A percentile compares a stretch with the other conserved stretches of the same genome.
phyloP scores from a whole-genome alignment of 2,888 invertebrate species.

The Leuctra nigra region DNA sequence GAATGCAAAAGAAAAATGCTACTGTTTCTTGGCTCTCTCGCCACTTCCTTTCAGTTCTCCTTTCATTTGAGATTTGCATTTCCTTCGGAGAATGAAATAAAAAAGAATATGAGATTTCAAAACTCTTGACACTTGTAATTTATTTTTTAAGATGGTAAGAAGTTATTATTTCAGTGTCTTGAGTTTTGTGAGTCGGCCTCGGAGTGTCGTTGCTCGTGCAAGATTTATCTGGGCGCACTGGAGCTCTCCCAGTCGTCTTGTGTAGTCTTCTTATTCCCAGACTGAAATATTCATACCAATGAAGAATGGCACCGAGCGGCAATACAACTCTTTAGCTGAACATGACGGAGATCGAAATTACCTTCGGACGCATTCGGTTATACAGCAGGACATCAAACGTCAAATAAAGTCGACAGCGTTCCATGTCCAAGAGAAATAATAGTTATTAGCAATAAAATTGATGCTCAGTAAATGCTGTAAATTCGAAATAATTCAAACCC shows the following conservation, averaged over 20 bases:
- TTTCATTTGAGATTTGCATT: conserved; percentile 9
- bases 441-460: too few species aligned
- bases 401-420: too few species aligned
- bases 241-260: too few species aligned
- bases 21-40: conserved; percentile 3
- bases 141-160: conserved; percentile 16
- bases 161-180: conserved; percentile 14
- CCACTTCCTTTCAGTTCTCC: conserved; percentile 4
- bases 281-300: conserved; percentile 7
- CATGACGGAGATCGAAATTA: background rate
- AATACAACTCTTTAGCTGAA: background rate
- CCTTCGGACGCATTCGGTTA: too few species aligned
- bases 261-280: background rate
- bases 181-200: background rate
- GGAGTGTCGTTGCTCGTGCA: conserved; percentile 2
- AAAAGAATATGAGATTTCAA: conserved; percentile 19
- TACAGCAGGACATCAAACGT: too few species aligned
- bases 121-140: conserved; percentile 19
- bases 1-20: background rate
- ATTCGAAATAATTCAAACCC: too few species aligned
- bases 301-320: background rate
- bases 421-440: too few species aligned
- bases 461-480: too few species aligned
- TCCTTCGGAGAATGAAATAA: conserved; percentile 9
- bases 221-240: conserved; percentile 5